Evolutionary conservation across 2,113 vertebrate species (phyloP).

Genomic region (Macrotus californicus): DNA sequence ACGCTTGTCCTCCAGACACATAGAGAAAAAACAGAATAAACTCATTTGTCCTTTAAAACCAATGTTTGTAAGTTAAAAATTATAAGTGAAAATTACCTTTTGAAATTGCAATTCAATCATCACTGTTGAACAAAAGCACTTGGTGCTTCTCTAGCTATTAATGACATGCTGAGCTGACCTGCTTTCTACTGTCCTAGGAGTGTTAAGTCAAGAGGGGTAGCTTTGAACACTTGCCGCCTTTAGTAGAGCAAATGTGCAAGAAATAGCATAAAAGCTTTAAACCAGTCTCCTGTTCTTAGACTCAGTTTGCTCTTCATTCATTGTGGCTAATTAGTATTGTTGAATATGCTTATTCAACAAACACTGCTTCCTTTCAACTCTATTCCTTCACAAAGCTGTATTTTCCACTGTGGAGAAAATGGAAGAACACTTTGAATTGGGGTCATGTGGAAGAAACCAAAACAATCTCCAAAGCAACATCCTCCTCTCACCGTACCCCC

Average conservation of each 20-base stretch:
- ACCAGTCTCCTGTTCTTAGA: background rate
- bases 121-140: background rate
- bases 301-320: background rate
- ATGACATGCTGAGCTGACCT: background rate
- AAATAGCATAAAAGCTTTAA: background rate
- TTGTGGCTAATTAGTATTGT: background rate
- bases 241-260: background rate
- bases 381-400: background rate
- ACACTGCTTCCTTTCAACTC: background rate
- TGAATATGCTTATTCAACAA: background rate
- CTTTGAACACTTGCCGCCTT: background rate
- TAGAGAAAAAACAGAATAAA: background rate
- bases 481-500: background rate
- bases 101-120: background rate
- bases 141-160: background rate
- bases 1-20: background rate
- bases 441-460: background rate
- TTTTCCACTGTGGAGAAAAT: background rate
- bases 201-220: background rate
- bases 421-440: background rate
- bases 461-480: background rate
- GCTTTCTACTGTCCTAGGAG: background rate
- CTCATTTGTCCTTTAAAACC: background rate
- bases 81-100: background rate
- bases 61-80: background rate